Evolutionary conservation across 2,888 invertebrate species (phyloP), one percentile per base, ranked within the genome.

Genomic region (Enchytraeus crypticus): DNA sequence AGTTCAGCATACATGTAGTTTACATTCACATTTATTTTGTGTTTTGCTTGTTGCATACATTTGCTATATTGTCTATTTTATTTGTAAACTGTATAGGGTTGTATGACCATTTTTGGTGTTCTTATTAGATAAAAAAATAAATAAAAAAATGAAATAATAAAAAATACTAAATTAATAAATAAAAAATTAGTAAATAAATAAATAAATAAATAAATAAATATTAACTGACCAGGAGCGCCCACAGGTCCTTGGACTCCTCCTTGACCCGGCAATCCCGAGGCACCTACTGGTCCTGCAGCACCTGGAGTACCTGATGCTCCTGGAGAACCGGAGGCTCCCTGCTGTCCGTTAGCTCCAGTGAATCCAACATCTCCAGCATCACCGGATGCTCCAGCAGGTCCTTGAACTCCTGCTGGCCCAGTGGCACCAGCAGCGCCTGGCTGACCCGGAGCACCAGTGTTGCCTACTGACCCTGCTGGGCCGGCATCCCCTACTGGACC

Each of bases 251-350:
- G n/a, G 8, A 14, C n/a, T n/a, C n/a, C n/a, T n/a, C n/a, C n/a
- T n/a, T n/a, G n/a, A n/a, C n/a, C n/a, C n/a, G n/a, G n/a, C n/a
- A n/a, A n/a, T n/a, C n/a, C n/a, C n/a, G 53, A 47, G 43, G 43
- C 23, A 38, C 63, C 63, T n/a, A n/a, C 32, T 47, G 30, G 57
- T 49, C 66, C 67, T 69, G 86, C 83, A 8, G 56, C 47, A 33
- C 69, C 69, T 34, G 58, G 27, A 33, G 59, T 32, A 32, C 65
- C 63, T 34, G 43, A 51, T 38, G 34, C 43, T 5, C 66, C 65
- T 58, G 54, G 88, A 84, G 64, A 67, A 62, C 82, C 78, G 4
- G 51, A 43, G 27, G 47, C 47, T 5, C 92, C 92, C 64, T 88
- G 89, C 27, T 1, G 27, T 27, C 64, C 64, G 21, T 57, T 59